These are phyloP conservation scores for Stramonita haemastoma DNA, from an alignment of 2,888 invertebrate species.

Conservation along the genomic window DNA sequence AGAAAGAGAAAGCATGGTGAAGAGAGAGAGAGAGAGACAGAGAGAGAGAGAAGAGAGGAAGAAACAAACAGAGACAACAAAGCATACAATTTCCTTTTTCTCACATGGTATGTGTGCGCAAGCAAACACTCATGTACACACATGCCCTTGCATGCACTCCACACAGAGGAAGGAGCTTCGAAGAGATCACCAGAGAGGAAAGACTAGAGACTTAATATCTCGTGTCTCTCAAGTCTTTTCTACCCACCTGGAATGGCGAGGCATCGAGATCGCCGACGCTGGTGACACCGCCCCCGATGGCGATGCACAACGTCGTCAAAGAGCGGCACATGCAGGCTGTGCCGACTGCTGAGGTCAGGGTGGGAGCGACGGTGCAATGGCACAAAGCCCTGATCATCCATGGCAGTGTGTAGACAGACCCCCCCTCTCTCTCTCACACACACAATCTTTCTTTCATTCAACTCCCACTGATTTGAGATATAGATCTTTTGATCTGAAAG, in stretches of 20 bases:
- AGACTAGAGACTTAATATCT: too few relatives aligned
- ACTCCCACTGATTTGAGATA: too few relatives aligned
- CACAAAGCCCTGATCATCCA: conserved; percentile 42
- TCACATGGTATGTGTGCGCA: too few relatives aligned
- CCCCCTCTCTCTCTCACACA: neutral
- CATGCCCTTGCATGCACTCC: too few relatives aligned
- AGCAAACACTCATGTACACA: too few relatives aligned
- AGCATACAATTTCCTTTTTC: too few relatives aligned
- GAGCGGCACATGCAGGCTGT: conserved; percentile 35
- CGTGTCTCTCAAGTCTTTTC: neutral
- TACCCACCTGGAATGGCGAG: conserved; percentile 22
- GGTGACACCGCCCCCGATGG: neutral
- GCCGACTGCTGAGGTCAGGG: neutral
- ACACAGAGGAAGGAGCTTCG: too few relatives aligned
- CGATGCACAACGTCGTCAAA: conserved; percentile 32
- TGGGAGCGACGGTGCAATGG: conserved; percentile 24
- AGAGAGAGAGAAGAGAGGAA: neutral
- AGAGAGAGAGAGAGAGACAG: conserved; percentile 17
- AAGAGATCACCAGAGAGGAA: too few relatives aligned
- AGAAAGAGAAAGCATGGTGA: neutral
- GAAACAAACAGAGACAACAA: too few relatives aligned
- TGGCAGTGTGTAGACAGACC: neutral
- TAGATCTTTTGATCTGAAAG: too few relatives aligned
- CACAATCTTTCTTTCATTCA: neutral
- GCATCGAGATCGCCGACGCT: conserved; percentile 24